Conservation (phyloP, 2,888 invertebrate genomes). For the Sminthurides aquaticus region DNA sequence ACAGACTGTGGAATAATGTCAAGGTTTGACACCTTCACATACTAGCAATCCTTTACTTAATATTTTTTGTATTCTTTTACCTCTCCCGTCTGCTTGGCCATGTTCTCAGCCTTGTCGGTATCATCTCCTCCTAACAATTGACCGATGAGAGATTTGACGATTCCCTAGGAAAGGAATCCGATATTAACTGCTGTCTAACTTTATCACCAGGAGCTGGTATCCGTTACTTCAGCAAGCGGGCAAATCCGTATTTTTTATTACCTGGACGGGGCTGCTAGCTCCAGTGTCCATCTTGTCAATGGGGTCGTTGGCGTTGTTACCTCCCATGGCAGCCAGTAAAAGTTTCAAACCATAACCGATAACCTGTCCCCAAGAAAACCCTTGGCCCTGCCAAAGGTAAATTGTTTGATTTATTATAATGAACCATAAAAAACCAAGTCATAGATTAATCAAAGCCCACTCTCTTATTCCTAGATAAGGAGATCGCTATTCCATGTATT, state of each 20-base stretch:
- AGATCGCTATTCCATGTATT: no score
- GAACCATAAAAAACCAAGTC: slow-evolving; percentile 5
- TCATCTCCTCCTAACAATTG: slow-evolving; percentile 84
- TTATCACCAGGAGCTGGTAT: no score
- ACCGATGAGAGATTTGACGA: slow-evolving; percentile 85
- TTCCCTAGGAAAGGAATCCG: slow-evolving; percentile 70
- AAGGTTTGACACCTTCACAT: background rate
- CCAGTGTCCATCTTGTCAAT: slow-evolving; percentile 81
- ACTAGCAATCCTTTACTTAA: background rate
- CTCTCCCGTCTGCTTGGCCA: slow-evolving; percentile 93
- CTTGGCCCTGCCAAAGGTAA: slow-evolving; percentile 31
- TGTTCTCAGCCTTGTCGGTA: slow-evolving; percentile 83
- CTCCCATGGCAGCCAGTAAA: slow-evolving; percentile 72
- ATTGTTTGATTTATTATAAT: no score
- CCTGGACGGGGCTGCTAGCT: slow-evolving; percentile 75
- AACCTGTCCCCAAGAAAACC: slow-evolving; percentile 79
- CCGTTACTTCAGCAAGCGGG: no score
- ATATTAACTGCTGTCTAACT: no score
- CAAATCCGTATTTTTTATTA: no score
- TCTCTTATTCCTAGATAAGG: no score
- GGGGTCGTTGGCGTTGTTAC: slow-evolving; percentile 62
- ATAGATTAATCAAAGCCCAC: slow-evolving; percentile 45
- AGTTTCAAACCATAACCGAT: slow-evolving; percentile 78
- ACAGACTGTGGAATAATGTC: no score
- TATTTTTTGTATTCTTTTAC: slow-evolving; percentile 50